Percentiles rank a stretch among this genome's conserved stretches.
Evolutionary conservation across 1,140 invertebrate species (phyloP).

Genomic region (Cylas formicarius): DNA sequence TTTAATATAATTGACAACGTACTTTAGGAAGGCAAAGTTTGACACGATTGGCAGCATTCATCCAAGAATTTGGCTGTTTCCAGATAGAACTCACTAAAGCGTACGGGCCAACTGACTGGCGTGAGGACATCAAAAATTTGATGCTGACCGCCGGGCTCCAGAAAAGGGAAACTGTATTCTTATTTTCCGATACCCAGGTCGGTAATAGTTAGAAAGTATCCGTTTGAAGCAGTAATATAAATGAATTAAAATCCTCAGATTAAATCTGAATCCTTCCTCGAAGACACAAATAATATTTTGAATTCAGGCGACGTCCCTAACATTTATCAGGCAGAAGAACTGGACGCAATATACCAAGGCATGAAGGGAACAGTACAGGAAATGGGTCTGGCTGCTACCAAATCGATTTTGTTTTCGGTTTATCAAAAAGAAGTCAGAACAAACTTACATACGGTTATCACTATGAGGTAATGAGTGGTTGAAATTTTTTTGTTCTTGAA

Average conservation of each 20-base stretch:
- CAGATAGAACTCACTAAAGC: slow-evolving; percentile 47
- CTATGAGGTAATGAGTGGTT: slow-evolving; percentile 51
- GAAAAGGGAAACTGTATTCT: slow-evolving; percentile 54
- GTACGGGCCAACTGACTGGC: slow-evolving; percentile 52
- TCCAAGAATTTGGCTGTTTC: slow-evolving; percentile 53
- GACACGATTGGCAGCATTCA: slow-evolving; percentile 55
- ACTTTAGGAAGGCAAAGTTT: slow-evolving; percentile 55
- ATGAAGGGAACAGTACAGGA: slow-evolving; percentile 57
- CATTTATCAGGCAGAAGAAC: slow-evolving; percentile 56
- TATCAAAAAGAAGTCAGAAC: slow-evolving; percentile 59
- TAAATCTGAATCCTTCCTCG: slow-evolving; percentile 59
- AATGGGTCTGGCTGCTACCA: slow-evolving; percentile 58
- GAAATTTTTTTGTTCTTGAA: neutral
- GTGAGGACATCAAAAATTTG: slow-evolving; percentile 55
- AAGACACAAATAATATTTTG: slow-evolving; percentile 62
- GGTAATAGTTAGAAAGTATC: neutral
- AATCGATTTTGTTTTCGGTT: slow-evolving; percentile 62
- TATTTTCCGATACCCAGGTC: slow-evolving; percentile 61
- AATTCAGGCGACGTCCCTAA: slow-evolving; percentile 65
- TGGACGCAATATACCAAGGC: slow-evolving; percentile 54
- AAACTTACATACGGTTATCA: slow-evolving; percentile 56
- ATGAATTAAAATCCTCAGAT: slow-evolving; percentile 40
- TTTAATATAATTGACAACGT: neutral
- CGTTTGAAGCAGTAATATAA: neutral
- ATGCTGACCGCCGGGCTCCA: slow-evolving; percentile 52